Conservation (phyloP, 2,113 vertebrate species). For the Raphicerus campestris region DNA sequence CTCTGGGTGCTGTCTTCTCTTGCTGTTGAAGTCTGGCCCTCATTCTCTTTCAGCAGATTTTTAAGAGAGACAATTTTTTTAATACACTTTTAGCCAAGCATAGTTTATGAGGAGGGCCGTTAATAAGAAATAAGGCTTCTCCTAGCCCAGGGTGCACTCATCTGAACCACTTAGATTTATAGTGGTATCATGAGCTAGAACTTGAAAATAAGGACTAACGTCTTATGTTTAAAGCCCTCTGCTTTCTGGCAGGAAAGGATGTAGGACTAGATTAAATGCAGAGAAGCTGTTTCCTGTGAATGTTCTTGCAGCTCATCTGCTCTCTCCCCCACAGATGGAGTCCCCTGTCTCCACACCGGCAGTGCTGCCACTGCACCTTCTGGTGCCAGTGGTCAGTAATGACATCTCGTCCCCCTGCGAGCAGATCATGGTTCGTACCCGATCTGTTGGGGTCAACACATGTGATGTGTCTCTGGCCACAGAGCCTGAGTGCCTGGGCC, state of each 20-base stretch:
- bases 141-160: background rate
- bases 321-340: constrained; percentile 89
- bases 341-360: constrained; percentile 95
- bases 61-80: background rate
- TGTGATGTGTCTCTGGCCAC: constrained; percentile 96
- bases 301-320: constrained; percentile 5
- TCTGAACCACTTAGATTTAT: background rate
- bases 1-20: background rate
- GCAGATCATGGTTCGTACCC: constrained; percentile 99
- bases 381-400: constrained; percentile 89
- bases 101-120: background rate
- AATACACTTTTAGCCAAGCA: background rate
- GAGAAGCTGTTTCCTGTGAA: background rate
- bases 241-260: background rate
- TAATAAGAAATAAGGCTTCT: background rate
- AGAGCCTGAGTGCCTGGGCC: constrained; percentile 96
- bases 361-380: constrained; percentile 93
- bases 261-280: background rate
- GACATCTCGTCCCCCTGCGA: constrained; percentile 97
- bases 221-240: background rate
- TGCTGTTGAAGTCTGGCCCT: background rate
- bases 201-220: constrained; percentile 4
- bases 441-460: constrained; percentile 97
- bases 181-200: constrained; percentile 8
- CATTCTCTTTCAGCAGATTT: constrained; percentile 18